phyloP scores from a whole-genome alignment of 37 sponge, comb jelly and placozoan species.

The Halichondria panicea region DNA sequence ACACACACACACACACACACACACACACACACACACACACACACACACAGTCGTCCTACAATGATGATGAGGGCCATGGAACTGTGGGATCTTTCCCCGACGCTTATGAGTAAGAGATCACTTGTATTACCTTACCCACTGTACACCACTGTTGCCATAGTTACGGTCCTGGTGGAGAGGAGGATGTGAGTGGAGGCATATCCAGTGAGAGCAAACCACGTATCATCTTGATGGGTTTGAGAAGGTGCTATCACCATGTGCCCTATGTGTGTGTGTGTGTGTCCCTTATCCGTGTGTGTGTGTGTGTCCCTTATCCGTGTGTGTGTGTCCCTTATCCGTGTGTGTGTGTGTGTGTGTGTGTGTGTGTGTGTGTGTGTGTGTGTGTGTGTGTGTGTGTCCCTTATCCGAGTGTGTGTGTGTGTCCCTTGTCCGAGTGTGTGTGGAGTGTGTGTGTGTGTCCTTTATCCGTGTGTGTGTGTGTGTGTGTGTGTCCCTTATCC shows the following conservation, averaged over 20 bases:
- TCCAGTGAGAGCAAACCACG: conserved; percentile 72
- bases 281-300: too few species aligned
- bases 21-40: conserved; percentile 27
- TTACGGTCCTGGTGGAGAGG: conserved; percentile 77
- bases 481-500: background rate
- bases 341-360: background rate
- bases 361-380: background rate
- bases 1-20: conserved; percentile 24
- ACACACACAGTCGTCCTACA: conserved; percentile 31
- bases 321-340: background rate
- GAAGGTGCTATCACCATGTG: conserved; percentile 50
- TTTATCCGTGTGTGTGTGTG: background rate
- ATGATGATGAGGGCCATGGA: conserved; percentile 61
- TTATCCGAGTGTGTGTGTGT: too few species aligned
- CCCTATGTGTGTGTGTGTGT: background rate
- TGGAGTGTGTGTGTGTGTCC: too few species aligned
- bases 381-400: background rate
- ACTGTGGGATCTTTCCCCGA: conserved; percentile 84
- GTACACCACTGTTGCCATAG: too few species aligned
- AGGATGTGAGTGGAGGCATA: conserved; percentile 37
- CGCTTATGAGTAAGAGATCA: conserved; percentile 68
- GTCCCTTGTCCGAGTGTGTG: too few species aligned
- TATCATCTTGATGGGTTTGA: conserved; percentile 88
- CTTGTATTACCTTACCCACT: background rate
- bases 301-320: too few species aligned